Percentiles rank a stretch among this genome's conserved stretches.
Conservation (phyloP, 2,797 vertebrate species). For the Alectoris magna region DNA sequence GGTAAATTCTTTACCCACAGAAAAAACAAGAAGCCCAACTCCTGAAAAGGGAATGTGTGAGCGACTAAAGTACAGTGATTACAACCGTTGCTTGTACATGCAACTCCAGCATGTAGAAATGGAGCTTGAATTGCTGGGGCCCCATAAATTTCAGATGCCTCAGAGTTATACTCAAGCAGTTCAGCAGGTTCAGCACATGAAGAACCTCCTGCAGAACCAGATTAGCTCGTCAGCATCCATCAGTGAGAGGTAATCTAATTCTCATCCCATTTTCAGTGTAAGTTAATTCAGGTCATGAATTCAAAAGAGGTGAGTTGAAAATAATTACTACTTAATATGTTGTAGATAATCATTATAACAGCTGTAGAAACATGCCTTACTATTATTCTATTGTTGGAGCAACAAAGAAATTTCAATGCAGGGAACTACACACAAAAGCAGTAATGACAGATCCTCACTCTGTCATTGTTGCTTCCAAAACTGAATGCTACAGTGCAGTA, state of each 20-base stretch:
- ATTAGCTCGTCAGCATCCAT: constrained; percentile 33
- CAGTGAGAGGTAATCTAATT: constrained; percentile 65
- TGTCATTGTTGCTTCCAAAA: neutral
- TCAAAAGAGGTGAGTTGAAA: neutral
- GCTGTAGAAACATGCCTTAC: neutral
- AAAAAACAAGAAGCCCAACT: constrained; percentile 67
- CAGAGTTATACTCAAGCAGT: constrained; percentile 85
- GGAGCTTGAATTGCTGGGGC: constrained; percentile 84
- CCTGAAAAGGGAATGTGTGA: constrained; percentile 71
- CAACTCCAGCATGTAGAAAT: constrained; percentile 90
- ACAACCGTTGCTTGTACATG: constrained; percentile 85
- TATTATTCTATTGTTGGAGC: neutral
- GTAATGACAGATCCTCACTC: neutral
- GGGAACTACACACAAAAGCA: neutral
- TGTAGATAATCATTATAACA: constrained; percentile 8
- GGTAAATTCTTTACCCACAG: constrained; percentile 64
- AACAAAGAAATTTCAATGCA: neutral
- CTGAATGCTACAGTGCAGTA: neutral
- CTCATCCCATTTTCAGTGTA: neutral
- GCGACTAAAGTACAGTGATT: constrained; percentile 72
- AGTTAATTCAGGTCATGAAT: neutral
- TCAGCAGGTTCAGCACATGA: constrained; percentile 88
- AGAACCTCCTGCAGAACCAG: constrained; percentile 80
- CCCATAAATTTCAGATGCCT: constrained; percentile 81
- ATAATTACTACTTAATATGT: neutral